phyloP scores from a whole-genome alignment of 2,113 vertebrate genomes.

The Cathartes aura region DNA sequence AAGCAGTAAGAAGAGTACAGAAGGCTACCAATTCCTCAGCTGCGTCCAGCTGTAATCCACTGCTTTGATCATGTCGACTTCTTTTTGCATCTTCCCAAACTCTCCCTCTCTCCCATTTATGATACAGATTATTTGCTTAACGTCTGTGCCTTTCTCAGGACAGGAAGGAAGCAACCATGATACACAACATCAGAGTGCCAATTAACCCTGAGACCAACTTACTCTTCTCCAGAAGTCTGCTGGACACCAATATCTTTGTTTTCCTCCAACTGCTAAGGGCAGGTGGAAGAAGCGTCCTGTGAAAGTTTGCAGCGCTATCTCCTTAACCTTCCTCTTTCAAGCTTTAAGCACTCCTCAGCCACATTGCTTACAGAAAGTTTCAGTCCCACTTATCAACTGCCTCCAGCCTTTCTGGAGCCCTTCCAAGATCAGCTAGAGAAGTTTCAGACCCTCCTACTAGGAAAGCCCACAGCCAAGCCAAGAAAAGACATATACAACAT shows the following conservation, averaged over 20 bases:
- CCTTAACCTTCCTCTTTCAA: neutral
- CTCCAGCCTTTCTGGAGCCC: slow-evolving; percentile 21
- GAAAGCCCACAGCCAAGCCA: neutral
- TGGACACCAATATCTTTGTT: neutral
- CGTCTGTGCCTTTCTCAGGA: neutral
- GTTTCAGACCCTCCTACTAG: neutral
- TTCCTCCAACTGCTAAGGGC: neutral
- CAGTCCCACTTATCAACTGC: neutral
- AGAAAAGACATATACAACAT: accelerated
- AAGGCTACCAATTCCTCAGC: neutral
- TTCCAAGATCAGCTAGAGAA: neutral
- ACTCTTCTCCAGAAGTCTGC: neutral
- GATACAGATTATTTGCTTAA: neutral
- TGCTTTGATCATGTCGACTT: accelerated
- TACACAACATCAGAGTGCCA: neutral
- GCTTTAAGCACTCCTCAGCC: neutral
- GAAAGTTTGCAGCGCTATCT: neutral
- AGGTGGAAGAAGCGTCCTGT: neutral
- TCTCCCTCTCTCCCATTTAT: neutral
- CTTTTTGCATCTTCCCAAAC: neutral
- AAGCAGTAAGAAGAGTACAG: neutral
- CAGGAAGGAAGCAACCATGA: neutral
- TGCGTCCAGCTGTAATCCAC: neutral
- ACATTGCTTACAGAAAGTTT: neutral
- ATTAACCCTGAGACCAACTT: neutral